Evolutionary conservation across 2,113 vertebrate species (phyloP).

Genomic region (Corvus moneduloides): DNA sequence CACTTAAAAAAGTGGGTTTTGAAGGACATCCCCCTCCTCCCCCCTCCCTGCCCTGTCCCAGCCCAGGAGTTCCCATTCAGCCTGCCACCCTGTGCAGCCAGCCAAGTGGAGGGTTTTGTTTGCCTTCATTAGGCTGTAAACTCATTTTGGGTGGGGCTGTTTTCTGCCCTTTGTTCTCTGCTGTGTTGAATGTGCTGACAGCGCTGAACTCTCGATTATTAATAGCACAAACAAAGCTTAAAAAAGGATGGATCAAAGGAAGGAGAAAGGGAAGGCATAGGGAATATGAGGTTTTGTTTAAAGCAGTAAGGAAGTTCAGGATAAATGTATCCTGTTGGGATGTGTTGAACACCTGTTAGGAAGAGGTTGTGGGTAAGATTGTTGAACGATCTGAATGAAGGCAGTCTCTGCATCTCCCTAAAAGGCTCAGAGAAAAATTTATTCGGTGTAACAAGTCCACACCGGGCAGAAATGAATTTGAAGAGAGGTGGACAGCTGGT

Average conservation of each 20-base stretch:
- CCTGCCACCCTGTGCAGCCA: not conserved
- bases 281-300: slow-evolving; percentile 41
- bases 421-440: not conserved
- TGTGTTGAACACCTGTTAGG: slow-evolving; percentile 38
- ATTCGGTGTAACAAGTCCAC: not conserved
- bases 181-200: slow-evolving; percentile 59
- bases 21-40: not conserved
- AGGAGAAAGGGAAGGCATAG: slow-evolving; percentile 38
- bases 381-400: not conserved
- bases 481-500: not conserved
- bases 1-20: not conserved
- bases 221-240: slow-evolving; percentile 57
- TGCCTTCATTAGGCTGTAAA: slow-evolving; percentile 63
- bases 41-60: not conserved
- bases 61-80: slow-evolving; percentile 9
- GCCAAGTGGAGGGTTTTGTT: slow-evolving; percentile 52
- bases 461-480: not conserved
- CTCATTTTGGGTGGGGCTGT: slow-evolving; percentile 57
- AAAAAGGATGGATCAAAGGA: slow-evolving; percentile 45
- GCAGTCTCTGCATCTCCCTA: not conserved
- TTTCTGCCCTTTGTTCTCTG: slow-evolving; percentile 63
- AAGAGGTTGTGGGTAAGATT: not conserved
- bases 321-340: slow-evolving; percentile 16
- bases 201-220: slow-evolving; percentile 48
- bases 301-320: slow-evolving; percentile 14